Base-by-base conservation (phyloP, 1,140 invertebrate species). In the Gerris buenoi region DNA sequence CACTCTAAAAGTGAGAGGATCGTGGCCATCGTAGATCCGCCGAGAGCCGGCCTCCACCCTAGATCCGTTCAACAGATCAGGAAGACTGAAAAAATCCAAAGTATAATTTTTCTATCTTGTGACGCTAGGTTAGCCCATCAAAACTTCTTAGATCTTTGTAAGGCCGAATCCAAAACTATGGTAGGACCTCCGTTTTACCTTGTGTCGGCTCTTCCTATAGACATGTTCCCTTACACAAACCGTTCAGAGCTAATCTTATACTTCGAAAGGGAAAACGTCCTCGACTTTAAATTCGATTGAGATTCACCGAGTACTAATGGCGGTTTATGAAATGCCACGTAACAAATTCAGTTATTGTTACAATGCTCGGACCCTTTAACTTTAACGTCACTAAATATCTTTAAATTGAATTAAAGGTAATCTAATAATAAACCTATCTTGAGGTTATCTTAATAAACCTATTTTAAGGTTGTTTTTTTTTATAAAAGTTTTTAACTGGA, bases 11-110 rank as follows among this genome's bases (percentile, higher is more conserved):
- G 77, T 22, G 81, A 82, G 0, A 67, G 70, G 26, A 79, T 96
- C n/a, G 83, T 96, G 57, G 96, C 94, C 1, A 83, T 98, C 61
- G 87, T 98, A 0, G 97, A 99, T 82, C 97, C 97, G n/a, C 97
- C 97, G 0, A 82, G 97, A 74, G 88, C 90, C 68, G 95, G 95
- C 15, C 78, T 98, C 69, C 92, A 95, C 80, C 85, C 86, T 74
- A 86, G 84, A 72, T 91, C 93, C 0, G 80, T 97, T 65, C 80
- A 85, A 18, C 83, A 86, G 58, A 79, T 97, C 14, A 82, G 95
- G 25, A 88, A 84, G 72, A 85, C 87, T 25, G 78, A 80, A 61
- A 85, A 85, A 65, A 82, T 98, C 1, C 86, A 88, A 10, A 86
- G 86, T 26, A 71, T 98, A 10, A 81, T 98, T 1, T 99, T 94